Evolutionary conservation across 1,140 invertebrate genomes (phyloP).

Genomic region (Liolophura sinensis): DNA sequence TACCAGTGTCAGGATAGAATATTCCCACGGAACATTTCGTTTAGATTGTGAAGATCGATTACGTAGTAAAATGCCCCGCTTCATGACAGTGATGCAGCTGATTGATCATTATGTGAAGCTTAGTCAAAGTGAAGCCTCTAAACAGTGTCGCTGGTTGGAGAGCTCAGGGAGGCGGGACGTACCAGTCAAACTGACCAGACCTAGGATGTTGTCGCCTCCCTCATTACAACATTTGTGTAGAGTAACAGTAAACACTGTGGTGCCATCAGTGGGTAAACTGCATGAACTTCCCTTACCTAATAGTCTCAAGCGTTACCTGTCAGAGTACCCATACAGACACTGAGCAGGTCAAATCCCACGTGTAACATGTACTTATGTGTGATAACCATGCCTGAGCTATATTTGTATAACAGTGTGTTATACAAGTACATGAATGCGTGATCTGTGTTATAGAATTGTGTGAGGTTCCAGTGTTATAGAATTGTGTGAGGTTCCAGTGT

Average conservation of each 20-base stretch:
- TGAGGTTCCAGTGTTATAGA: too few relatives aligned
- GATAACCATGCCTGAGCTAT: too few relatives aligned
- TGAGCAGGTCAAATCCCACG: too few relatives aligned
- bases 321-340: constrained; percentile 32
- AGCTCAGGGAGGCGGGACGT: constrained; percentile 72
- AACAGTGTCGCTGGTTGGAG: constrained; percentile 74
- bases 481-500: too few relatives aligned
- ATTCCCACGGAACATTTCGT: constrained; percentile 72
- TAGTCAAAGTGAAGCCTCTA: constrained; percentile 21
- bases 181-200: constrained; percentile 71
- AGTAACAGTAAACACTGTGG: constrained; percentile 66
- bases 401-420: too few relatives aligned
- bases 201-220: constrained; percentile 65
- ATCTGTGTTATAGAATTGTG: too few relatives aligned
- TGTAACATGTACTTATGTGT: too few relatives aligned
- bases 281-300: constrained; percentile 26
- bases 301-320: constrained; percentile 26
- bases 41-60: constrained; percentile 72
- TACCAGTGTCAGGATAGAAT: constrained; percentile 79
- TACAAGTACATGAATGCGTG: too few relatives aligned
- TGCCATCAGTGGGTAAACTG: constrained; percentile 15
- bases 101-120: constrained; percentile 72
- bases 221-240: constrained; percentile 73
- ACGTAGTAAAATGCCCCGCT: constrained; percentile 69
- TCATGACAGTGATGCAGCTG: constrained; percentile 75